Conservation (phyloP, 92 coral and sea anemone species). For the Hydrozoanthus gracilis region DNA sequence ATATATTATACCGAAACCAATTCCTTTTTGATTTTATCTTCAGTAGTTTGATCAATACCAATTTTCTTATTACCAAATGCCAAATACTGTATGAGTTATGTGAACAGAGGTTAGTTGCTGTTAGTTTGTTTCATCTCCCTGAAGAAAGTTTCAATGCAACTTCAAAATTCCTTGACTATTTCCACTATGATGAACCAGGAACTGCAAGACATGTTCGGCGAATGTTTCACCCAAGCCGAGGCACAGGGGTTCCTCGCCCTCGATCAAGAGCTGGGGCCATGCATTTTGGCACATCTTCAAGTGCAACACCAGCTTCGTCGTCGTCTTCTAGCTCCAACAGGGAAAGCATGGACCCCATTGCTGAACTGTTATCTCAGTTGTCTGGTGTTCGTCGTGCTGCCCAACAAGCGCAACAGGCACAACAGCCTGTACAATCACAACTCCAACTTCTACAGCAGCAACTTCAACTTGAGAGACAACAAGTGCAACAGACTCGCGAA, state of each 20-base stretch:
- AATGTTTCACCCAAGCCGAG: slow-evolving; percentile 94
- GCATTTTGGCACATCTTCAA: slow-evolving; percentile 88
- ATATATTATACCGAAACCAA: no score
- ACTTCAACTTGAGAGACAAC: slow-evolving; percentile 93
- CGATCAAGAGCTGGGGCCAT: slow-evolving; percentile 87
- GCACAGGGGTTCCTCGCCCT: slow-evolving; percentile 92
- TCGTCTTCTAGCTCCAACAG: slow-evolving; percentile 81
- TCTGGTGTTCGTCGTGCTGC: slow-evolving; percentile 98
- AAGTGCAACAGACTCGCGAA: slow-evolving; percentile 97
- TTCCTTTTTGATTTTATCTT: no score
- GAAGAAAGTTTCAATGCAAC: no score
- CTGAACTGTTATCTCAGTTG: slow-evolving; percentile 93
- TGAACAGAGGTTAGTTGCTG: no score
- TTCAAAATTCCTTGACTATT: slow-evolving; percentile 59
- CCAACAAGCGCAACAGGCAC: slow-evolving; percentile 86
- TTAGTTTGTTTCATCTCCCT: no score
- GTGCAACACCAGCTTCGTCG: slow-evolving; percentile 69
- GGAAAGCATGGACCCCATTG: slow-evolving; percentile 99
- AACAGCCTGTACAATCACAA: slow-evolving; percentile 96
- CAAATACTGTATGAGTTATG: no score
- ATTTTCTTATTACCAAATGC: no score
- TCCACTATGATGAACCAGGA: slow-evolving; percentile 77
- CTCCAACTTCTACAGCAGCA: slow-evolving; percentile 95
- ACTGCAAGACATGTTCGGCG: slow-evolving; percentile 93
- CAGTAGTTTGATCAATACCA: no score